These are phyloP conservation scores for Metacarcinus magister DNA, from an alignment of 2,888 invertebrate genomes.

Conservation along the genomic window DNA sequence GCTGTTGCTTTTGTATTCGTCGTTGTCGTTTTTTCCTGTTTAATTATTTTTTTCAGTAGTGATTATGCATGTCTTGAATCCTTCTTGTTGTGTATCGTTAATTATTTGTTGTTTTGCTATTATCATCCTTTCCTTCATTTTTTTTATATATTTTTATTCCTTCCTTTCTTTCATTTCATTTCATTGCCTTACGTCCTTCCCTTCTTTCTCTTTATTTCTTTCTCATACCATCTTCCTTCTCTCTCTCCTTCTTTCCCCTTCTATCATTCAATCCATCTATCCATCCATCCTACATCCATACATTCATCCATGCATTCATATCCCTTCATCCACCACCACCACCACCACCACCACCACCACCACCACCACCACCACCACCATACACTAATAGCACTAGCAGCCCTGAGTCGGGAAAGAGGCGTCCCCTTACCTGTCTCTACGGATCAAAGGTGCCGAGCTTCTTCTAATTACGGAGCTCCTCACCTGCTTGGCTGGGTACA, in stretches of 20 bases:
- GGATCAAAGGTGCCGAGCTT: slow-evolving; percentile 3
- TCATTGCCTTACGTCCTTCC: background rate
- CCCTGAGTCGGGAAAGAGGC: background rate
- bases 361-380: slow-evolving; percentile 17
- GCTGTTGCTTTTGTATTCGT: background rate
- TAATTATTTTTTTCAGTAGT: background rate
- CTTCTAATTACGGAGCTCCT: slow-evolving; percentile 44
- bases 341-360: background rate
- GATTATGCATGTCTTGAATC: background rate
- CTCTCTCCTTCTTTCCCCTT: background rate
- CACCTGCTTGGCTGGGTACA: background rate
- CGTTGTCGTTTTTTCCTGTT: background rate
- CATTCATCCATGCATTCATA: background rate
- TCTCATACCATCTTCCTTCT: background rate
- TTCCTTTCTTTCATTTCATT: background rate
- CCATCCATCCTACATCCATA: background rate
- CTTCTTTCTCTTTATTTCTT: background rate
- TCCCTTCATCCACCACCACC: background rate
- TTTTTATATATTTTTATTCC: background rate
- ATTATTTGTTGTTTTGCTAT: background rate
- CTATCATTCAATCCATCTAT: background rate
- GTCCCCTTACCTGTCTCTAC: background rate
- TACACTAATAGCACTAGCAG: background rate
- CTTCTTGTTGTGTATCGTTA: background rate
- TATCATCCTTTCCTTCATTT: background rate